phyloP scores from a whole-genome alignment of 2,797 vertebrate genomes.

The Leptodactylus fallax region DNA sequence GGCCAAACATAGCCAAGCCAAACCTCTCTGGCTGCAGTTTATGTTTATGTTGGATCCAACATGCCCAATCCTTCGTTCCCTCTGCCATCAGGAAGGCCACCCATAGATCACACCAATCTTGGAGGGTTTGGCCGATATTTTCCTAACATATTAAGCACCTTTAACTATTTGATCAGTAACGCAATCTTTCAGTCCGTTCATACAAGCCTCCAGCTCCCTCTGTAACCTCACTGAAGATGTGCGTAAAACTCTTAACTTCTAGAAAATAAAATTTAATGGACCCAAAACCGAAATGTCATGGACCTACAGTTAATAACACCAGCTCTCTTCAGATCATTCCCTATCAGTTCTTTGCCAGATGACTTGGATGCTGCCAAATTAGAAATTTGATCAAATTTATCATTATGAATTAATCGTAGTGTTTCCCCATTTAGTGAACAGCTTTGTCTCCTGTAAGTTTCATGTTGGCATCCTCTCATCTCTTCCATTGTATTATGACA shows the following conservation, averaged over 20 bases:
- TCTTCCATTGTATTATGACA: background rate
- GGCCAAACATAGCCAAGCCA: background rate
- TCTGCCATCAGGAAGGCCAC: background rate
- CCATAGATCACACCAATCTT: background rate
- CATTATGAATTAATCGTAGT: constrained; percentile 21
- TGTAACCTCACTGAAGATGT: background rate
- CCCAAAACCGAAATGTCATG: constrained; percentile 1
- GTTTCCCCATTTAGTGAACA: background rate
- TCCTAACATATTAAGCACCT: background rate
- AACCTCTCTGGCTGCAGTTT: background rate
- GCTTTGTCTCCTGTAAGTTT: constrained; percentile 12
- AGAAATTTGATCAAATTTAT: background rate
- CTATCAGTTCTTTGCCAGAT: background rate
- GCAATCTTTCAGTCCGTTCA: background rate
- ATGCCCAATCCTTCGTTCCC: background rate
- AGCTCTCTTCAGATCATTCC: background rate
- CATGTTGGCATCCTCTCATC: constrained; percentile 3
- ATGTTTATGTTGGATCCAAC: background rate
- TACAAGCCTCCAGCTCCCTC: background rate
- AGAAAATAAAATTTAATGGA: background rate
- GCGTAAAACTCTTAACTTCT: background rate
- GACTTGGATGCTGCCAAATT: background rate
- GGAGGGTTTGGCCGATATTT: background rate
- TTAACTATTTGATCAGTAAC: background rate
- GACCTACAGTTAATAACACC: background rate